phyloP scores from a whole-genome alignment of 2,888 invertebrate species.

The Orthonevra nobilis region DNA sequence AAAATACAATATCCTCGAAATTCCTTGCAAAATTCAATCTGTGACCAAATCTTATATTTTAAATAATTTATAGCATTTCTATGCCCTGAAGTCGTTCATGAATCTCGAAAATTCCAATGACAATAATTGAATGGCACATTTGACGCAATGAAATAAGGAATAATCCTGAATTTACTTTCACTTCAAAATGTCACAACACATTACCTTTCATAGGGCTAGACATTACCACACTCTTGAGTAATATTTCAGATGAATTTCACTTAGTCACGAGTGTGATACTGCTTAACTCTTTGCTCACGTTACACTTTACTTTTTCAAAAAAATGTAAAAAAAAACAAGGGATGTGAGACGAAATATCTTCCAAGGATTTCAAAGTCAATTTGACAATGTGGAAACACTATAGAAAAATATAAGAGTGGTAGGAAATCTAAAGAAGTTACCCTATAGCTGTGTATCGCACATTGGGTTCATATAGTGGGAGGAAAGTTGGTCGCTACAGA shows the following conservation, averaged over 20 bases:
- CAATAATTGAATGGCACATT: slow-evolving; percentile 34
- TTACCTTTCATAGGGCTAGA: slow-evolving; percentile 1
- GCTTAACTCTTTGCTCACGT: slow-evolving; percentile 10
- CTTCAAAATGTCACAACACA: slow-evolving; percentile 45
- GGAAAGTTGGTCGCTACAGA: too few relatives aligned
- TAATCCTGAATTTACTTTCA: slow-evolving; percentile 52
- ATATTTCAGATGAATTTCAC: slow-evolving; percentile 48
- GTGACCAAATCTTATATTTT: slow-evolving; percentile 14
- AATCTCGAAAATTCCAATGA: too few relatives aligned
- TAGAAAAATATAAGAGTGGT: neutral
- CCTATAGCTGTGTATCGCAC: too few relatives aligned
- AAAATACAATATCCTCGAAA: too few relatives aligned
- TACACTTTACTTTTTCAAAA: too few relatives aligned
- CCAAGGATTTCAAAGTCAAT: slow-evolving; percentile 7
- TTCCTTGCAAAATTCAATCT: slow-evolving; percentile 26
- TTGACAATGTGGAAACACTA: neutral
- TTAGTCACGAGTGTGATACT: slow-evolving; percentile 35
- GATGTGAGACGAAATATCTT: slow-evolving; percentile 17
- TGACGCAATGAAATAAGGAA: slow-evolving; percentile 23
- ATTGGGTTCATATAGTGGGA: too few relatives aligned
- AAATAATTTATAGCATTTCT: slow-evolving; percentile 32
- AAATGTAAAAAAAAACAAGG: slow-evolving; percentile 17
- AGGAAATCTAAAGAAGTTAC: too few relatives aligned
- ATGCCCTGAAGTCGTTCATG: too few relatives aligned
- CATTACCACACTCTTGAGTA: neutral